These are phyloP conservation scores for Allacma fusca DNA, from an alignment of 2,888 invertebrate species.

Conservation along the genomic window DNA sequence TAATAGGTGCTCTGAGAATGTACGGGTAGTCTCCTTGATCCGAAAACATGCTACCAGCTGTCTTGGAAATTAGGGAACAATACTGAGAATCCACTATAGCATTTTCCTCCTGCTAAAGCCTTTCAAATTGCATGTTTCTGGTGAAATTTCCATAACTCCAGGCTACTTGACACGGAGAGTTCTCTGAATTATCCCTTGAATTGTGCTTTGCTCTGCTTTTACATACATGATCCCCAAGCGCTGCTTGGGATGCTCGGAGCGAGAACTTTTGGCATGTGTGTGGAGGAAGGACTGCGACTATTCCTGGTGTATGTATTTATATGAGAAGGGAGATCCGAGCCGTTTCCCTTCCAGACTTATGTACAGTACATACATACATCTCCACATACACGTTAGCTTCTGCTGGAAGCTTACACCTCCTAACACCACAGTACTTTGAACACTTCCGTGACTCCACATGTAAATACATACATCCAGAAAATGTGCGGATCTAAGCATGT, in stretches of 20 bases:
- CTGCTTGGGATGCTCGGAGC: not conserved
- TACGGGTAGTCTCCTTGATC: too few relatives aligned
- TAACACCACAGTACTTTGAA: too few relatives aligned
- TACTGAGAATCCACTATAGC: not conserved
- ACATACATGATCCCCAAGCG: not conserved
- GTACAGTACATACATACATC: too few relatives aligned
- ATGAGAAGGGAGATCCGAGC: too few relatives aligned
- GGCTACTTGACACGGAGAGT: constrained; percentile 9
- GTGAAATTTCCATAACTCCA: constrained; percentile 18
- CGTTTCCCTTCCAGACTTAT: too few relatives aligned
- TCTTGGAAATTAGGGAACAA: constrained; percentile 7
- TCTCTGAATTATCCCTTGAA: constrained; percentile 11
- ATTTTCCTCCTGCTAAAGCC: not conserved
- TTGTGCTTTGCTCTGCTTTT: not conserved
- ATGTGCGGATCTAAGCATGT: too few relatives aligned
- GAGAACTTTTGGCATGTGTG: not conserved
- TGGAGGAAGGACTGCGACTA: not conserved
- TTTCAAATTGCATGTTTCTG: constrained; percentile 17
- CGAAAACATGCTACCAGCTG: not conserved
- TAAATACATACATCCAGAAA: too few relatives aligned
- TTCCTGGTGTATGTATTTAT: too few relatives aligned
- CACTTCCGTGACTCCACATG: too few relatives aligned
- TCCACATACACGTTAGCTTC: too few relatives aligned
- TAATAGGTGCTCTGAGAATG: too few relatives aligned
- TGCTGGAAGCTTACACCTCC: too few relatives aligned